Evolutionary conservation across 2,888 invertebrate species (phyloP), one percentile per base, ranked within the genome.

Genomic region (Drosophila tripunctata): DNA sequence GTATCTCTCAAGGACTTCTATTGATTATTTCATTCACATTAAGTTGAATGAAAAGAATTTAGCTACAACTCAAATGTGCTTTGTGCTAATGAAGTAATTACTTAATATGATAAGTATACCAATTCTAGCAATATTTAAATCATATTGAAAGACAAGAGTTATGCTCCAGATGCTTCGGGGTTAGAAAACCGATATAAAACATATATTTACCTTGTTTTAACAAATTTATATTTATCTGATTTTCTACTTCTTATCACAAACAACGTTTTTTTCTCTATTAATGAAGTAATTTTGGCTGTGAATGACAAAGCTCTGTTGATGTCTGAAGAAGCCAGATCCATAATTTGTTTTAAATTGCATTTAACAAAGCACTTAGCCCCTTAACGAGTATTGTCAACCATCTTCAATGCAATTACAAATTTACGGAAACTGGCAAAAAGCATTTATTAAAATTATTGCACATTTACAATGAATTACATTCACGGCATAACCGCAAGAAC

Each of bases 381-480:
- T 7, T 10, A 36, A n/a, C 5, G 24, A 38, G 12, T 12, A 27
- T 21, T 19, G 40, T 14, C 43, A 51, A 15, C 14, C 55, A 40
- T 36, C 30, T 22, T n/a, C 48, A 52, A 52, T 69, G 75, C 57
- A 63, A 45, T 68, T 48, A 5, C 14, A 12, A 19, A 22, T 45
- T 68, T 1, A 21, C 14, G 6, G 10, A 30, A 4, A 35, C 21
- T 38, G 45, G 30, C 40, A 31, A 54, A 50, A 43, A 47, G 71
- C 54, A 51, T 64, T 65, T 41, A 65, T 65, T 77, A 56, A 24
- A 48, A 60, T 60, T 67, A 58, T 52, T 54, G 31, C 57, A 33
- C 65, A 73, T 61, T 70, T 54, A 54, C 67, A 62, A 63, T 33
- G 58, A 67, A 64, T 76, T 64, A 56, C 56, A 73, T 51, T 47